Base-by-base conservation (phyloP, 2,888 invertebrate species). In the Catocala fraxini region DNA sequence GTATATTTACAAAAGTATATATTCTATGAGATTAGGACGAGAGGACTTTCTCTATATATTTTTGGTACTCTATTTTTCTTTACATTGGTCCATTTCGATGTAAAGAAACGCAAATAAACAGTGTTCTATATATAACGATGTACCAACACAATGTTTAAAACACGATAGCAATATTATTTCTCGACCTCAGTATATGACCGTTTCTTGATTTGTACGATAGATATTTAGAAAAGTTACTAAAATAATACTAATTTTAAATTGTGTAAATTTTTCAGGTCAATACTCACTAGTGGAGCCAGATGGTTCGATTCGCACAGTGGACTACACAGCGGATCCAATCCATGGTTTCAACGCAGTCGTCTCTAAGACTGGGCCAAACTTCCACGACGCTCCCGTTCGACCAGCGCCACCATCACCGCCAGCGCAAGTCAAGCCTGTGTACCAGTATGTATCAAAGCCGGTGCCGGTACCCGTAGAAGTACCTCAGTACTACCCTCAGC, bases 321-420 rank as follows among this genome's bases (percentile, higher is more conserved):
- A 95, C 82, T 95, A 95, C 82, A 95, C 95, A 15, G 95, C 95
- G 0, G 95, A 95, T 65, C 84, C 95, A 0, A 86, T 95, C 4
- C 91, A 95, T 67, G 95, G 96, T 7, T 95, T 95, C 82, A 95
- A 95, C 69, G 95, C 95, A 0, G 90, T 95, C 0, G 95, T 95
- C 0, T 93, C 95, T 0, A 95, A 95, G 79, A 87, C 89, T 13
- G 93, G 89, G 0, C 95, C 95, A 0, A 91, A 88, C 54, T 75
- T 95, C 12, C 95, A 95, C 65, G 76, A 85, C 0, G 81, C 86
- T 33, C 88, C 91, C 0, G 76, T 65, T 15, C 76, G 77, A 35
- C 88, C 90, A 0, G 78, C 66, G 25, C 77, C 77, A 5, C 63
- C 64, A 25, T 71, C 75, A 0, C 71, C 74, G 0, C 59, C 62